Conservation (phyloP, 2,797 vertebrate species). For the Chelonia mydas region DNA sequence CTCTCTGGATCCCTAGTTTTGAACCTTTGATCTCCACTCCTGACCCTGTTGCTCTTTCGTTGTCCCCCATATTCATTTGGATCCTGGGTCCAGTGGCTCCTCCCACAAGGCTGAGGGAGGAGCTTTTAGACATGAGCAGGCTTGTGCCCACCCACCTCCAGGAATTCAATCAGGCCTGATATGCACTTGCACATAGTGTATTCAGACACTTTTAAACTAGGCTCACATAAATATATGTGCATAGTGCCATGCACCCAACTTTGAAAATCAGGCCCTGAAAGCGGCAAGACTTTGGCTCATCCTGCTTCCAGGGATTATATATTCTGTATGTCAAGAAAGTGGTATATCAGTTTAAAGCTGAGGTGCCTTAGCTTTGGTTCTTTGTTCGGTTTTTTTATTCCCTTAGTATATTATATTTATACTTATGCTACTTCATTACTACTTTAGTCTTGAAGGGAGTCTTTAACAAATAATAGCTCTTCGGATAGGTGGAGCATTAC, state of each 20-base stretch:
- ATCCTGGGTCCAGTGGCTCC: too few relatives aligned
- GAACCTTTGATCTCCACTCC: too few relatives aligned
- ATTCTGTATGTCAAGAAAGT: background rate
- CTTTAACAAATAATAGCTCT: background rate
- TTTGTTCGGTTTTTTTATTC: constrained; percentile 33
- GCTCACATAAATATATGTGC: background rate
- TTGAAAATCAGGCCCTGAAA: background rate
- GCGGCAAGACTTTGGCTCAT: constrained; percentile 17
- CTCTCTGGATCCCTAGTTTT: too few relatives aligned
- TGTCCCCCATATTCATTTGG: too few relatives aligned
- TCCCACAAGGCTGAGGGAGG: too few relatives aligned
- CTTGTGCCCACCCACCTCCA: too few relatives aligned
- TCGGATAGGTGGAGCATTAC: background rate
- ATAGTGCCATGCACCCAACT: background rate
- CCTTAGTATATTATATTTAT: background rate
- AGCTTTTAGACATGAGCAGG: too few relatives aligned
- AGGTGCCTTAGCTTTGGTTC: background rate
- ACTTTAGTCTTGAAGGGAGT: background rate
- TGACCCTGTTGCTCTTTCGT: too few relatives aligned
- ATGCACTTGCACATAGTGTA: background rate
- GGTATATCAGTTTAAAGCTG: constrained; percentile 35
- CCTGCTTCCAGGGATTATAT: background rate
- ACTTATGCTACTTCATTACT: constrained; percentile 6
- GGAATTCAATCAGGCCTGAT: background rate
- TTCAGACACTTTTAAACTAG: background rate